Evolutionary conservation across 2,888 invertebrate genomes (phyloP), one percentile per base, ranked within the genome.

Genomic region (Limnephilus rhombicus): DNA sequence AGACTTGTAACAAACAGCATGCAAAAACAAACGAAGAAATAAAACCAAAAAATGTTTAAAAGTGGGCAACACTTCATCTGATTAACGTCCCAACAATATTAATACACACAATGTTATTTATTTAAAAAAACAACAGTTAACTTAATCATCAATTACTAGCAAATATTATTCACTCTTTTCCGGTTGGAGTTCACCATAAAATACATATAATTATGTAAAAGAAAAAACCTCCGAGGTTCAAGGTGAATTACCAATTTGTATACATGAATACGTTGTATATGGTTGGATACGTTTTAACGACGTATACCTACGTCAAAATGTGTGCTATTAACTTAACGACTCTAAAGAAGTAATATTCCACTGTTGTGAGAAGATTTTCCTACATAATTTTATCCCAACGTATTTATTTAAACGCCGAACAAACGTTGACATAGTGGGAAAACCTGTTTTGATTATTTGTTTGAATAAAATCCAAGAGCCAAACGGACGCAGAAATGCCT

Each of bases 361-460:
- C 86, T n/a, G 41, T 86, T 86, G n/a, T 9, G 83, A 37, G 37
- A 83, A 41, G 37, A n/a, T 86, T n/a, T 85, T 85, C 41, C 85
- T 45, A 41, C 86, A 29, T 49, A 24, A 24, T 45, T 86, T 86
- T 68, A 68, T 68, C 68, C 68, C 24, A 24, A 68, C 68, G 24
- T 68, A 24, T 68, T 68, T 68, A n/a, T 68, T 68, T 68, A 68
- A 68, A 68, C 49, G n/a, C 24, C 86, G 49, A 49, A 83, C 37
- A 34, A 49, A 45, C 45, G 86, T 86, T 86, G 86, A 86, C 86
- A 86, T 86, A 86, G 86, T 86, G 86, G 86, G 86, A 86, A 86
- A 86, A 86, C 86, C 86, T 41, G 86, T 86, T 45, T 86, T 13
- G 34, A 41, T 82, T 13, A 34, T 82, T 82, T 86, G 37, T 85